A percentile compares a stretch with the other conserved stretches of the same genome.
phyloP scores from a whole-genome alignment of 2,797 vertebrate genomes.

The Aldrovandia affinis region DNA sequence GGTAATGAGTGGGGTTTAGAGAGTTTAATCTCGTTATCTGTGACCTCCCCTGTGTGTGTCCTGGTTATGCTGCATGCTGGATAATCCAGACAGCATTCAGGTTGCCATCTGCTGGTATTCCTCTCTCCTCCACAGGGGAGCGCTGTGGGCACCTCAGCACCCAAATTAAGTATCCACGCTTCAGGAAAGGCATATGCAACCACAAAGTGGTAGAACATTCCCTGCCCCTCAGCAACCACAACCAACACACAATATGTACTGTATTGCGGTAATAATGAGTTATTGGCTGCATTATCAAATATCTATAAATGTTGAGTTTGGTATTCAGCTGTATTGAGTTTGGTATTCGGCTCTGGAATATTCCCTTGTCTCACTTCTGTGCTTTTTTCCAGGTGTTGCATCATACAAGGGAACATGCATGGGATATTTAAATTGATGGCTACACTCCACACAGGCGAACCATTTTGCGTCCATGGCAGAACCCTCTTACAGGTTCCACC shows the following conservation, averaged over 20 bases:
- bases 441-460: too few species aligned
- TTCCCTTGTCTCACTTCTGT: neutral
- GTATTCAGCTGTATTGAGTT: neutral
- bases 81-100: conserved; percentile 68
- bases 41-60: conserved; percentile 53
- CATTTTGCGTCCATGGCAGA: too few species aligned
- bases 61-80: conserved; percentile 55
- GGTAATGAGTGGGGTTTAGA: conserved; percentile 30
- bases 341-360: neutral
- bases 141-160: conserved; percentile 34
- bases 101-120: conserved; percentile 65
- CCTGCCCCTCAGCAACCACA: neutral
- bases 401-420: neutral
- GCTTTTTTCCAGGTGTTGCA: neutral
- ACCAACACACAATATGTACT: neutral
- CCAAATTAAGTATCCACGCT: neutral
- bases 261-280: neutral
- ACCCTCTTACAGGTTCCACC: too few species aligned
- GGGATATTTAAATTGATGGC: neutral
- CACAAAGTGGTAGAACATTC: neutral
- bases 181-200: neutral
- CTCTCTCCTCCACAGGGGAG: conserved; percentile 49
- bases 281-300: neutral
- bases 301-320: neutral
- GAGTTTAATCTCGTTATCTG: conserved; percentile 62